These are phyloP conservation scores for Pelosia muscerda DNA, from an alignment of 2,888 invertebrate genomes.

Conservation along the genomic window DNA sequence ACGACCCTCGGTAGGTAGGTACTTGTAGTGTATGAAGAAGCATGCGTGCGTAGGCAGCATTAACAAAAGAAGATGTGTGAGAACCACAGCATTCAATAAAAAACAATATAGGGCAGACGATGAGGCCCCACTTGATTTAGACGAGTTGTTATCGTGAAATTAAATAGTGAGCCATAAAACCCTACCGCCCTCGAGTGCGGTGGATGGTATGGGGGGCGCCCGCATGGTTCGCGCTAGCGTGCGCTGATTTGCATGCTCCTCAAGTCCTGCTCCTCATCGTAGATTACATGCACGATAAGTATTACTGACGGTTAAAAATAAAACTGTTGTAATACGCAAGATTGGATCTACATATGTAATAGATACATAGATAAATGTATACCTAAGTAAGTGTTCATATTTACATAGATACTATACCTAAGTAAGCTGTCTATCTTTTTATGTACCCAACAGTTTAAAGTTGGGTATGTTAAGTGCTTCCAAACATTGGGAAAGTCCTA, in stretches of 20 bases:
- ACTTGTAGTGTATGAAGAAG: too few species aligned
- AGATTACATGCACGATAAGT: constrained; percentile 58
- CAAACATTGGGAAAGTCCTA: too few species aligned
- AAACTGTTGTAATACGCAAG: constrained; percentile 42
- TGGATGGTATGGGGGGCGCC: constrained; percentile 60
- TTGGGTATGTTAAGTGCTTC: too few species aligned
- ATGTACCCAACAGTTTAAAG: too few species aligned
- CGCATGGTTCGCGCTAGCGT: constrained; percentile 65
- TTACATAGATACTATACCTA: too few species aligned
- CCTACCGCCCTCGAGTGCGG: constrained; percentile 55
- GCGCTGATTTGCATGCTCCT: constrained; percentile 84
- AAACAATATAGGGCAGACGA: too few species aligned
- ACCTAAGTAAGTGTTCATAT: too few species aligned
- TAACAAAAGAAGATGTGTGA: too few species aligned
- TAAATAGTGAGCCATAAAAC: constrained; percentile 19
- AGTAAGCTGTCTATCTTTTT: too few species aligned
- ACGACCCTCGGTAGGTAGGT: background rate
- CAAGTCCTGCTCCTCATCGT: constrained; percentile 59
- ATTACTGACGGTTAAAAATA: constrained; percentile 53
- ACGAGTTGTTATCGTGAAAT: background rate
- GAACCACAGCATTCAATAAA: too few species aligned
- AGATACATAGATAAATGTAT: background rate
- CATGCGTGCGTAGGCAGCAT: too few species aligned
- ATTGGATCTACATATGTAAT: constrained; percentile 30
- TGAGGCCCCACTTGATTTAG: too few species aligned